These are phyloP conservation scores for Danio choprae DNA, from an alignment of 2,797 vertebrate species.

Conservation along the genomic window DNA sequence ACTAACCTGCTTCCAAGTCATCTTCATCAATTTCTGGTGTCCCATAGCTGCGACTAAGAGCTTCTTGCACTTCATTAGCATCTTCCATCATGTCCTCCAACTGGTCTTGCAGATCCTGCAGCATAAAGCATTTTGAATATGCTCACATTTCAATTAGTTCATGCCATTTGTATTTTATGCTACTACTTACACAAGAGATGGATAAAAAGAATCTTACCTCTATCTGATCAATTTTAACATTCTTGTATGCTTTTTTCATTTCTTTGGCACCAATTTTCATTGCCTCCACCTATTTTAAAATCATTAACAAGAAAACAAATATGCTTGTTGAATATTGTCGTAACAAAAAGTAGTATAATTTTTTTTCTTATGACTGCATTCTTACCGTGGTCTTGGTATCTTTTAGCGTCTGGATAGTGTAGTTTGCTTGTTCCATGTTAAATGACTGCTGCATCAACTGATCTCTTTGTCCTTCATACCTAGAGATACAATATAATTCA, in stretches of 20 bases:
- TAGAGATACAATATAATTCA: constrained; percentile 65
- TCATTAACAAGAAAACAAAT: not conserved
- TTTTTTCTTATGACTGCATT: constrained; percentile 2
- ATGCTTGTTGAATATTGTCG: not conserved
- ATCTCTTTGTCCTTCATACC: constrained; percentile 95
- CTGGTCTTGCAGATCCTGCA: constrained; percentile 93
- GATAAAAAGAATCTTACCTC: constrained; percentile 78
- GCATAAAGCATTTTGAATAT: not conserved
- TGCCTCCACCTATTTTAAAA: constrained; percentile 88
- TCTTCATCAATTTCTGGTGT: constrained; percentile 96
- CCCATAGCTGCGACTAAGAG: constrained; percentile 91
- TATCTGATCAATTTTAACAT: constrained; percentile 95
- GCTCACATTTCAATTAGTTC: not conserved
- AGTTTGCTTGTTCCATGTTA: constrained; percentile 99
- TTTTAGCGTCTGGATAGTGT: constrained; percentile 93
- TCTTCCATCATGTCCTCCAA: constrained; percentile 99
- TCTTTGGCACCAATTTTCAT: constrained; percentile 98
- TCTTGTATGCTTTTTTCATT: constrained; percentile 98
- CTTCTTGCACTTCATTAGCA: constrained; percentile 93
- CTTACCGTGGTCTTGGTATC: constrained; percentile 98
- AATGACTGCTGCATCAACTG: constrained; percentile 96
- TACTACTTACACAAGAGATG: not conserved
- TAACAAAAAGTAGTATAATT: too few relatives aligned
- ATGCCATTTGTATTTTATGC: not conserved
- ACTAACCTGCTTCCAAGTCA: constrained; percentile 93